Base-by-base conservation (phyloP, 1,140 invertebrate genomes). In the Macrobrachium nipponense region DNA sequence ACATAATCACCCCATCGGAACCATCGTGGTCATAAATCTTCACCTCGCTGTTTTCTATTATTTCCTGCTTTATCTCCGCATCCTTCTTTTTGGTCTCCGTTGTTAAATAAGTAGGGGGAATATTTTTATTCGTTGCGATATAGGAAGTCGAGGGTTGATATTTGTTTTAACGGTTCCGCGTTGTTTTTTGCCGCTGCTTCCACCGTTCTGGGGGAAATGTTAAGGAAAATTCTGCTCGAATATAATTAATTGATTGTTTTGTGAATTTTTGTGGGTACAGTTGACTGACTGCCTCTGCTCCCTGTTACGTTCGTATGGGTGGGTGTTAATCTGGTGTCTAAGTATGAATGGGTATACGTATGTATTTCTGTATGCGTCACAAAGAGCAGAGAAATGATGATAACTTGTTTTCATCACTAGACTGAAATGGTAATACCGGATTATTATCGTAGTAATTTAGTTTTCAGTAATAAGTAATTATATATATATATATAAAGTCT, bases 1-100 rank as follows among this genome's bases (percentile, higher is more conserved):
- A 59, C 83, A 86, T 86, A 86, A 86, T 86, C 83, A 60, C 70
- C 66, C 77, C 72, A 73, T 80, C 83, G 83, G 77, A 70, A 70
- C 66, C 83, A 18, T 23, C 82, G 61, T 8, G 60, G 73, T 73
- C 75, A 68, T 68, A 75, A 36, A 68, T 84, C 82, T 68, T 77
- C 82, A 77, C 72, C 23, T 76, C 82, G 44, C 59, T 23, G 23
- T 60, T 72, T 61, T 62, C 61, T 27, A n/a, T 66, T 64, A 80
- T 64, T 60, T 44, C 27, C 79, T 51, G 51, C 51, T 51, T 51
- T 51, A 51, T 51, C 51, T 51, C 51, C 12, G 12, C 51, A 51
- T 51, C 51, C 12, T 51, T 51, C 51, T 51, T 51, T 51, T 51
- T 12, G 51, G 8, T 51, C 51, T 12, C 51, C 51, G 51, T 51